phyloP scores from a whole-genome alignment of 37 sponge, comb jelly and placozoan species.

The Cliona cf. orientalis region DNA sequence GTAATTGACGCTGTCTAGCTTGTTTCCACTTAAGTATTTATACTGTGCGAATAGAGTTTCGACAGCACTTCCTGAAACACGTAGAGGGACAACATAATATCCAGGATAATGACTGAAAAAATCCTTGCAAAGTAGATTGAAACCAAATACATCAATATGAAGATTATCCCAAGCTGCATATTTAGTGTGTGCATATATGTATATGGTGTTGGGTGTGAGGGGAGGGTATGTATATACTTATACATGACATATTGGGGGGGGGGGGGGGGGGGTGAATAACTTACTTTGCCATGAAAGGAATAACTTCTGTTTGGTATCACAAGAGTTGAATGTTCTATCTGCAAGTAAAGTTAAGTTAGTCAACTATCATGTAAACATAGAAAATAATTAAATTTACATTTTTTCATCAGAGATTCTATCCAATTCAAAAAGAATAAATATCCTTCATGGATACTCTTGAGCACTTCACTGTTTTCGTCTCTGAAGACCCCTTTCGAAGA shows the following conservation, averaged over 20 bases:
- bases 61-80: constrained; percentile 36
- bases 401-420: background rate
- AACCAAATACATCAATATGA: constrained; percentile 17
- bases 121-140: constrained; percentile 14
- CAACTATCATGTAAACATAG: too few relatives aligned
- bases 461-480: background rate
- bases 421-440: constrained; percentile 23
- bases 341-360: too few relatives aligned
- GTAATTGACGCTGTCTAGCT: constrained; percentile 15
- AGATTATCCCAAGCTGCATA: constrained; percentile 38
- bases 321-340: background rate
- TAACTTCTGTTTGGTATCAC: constrained; percentile 7
- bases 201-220: background rate
- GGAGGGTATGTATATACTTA: too few relatives aligned
- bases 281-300: constrained; percentile 44
- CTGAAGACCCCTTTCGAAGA: constrained; percentile 36
- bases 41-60: constrained; percentile 34
- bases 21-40: constrained; percentile 3
- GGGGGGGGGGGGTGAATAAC: too few relatives aligned
- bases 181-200: too few relatives aligned
- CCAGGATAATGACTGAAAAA: constrained; percentile 11
- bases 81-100: background rate
- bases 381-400: too few relatives aligned
- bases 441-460: constrained; percentile 33
- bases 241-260: too few relatives aligned